Percentiles rank a stretch among this genome's conserved stretches.
Conservation (phyloP, 1,140 invertebrate species). For the Cyclargus thomasi region DNA sequence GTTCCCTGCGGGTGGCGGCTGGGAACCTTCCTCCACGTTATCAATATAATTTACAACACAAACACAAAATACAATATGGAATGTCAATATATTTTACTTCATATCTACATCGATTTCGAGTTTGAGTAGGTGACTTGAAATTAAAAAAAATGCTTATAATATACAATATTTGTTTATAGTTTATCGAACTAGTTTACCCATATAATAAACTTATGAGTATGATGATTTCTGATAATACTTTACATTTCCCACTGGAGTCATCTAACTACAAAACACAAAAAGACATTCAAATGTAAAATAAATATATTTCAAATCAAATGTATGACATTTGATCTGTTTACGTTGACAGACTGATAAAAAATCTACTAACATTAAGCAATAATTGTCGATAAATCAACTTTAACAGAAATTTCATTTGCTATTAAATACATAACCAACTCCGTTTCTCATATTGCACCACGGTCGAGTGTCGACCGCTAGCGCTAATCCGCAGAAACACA, state of each 20-base stretch:
- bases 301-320: constrained; percentile 75
- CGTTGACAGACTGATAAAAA: constrained; percentile 71
- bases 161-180: constrained; percentile 56
- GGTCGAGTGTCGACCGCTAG: background rate
- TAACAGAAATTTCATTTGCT: constrained; percentile 69
- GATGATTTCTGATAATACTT: constrained; percentile 49
- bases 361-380: constrained; percentile 73
- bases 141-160: constrained; percentile 64
- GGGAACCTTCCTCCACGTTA: constrained; percentile 2
- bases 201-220: constrained; percentile 46
- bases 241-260: constrained; percentile 61
- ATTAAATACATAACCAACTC: constrained; percentile 62
- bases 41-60: constrained; percentile 39
- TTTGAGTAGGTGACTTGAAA: constrained; percentile 62
- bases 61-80: constrained; percentile 71
- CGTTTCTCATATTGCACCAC: constrained; percentile 44
- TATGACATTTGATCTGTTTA: constrained; percentile 73
- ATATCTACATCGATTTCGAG: constrained; percentile 70
- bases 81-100: constrained; percentile 75
- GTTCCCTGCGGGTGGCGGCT: background rate
- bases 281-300: constrained; percentile 73
- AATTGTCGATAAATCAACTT: constrained; percentile 69
- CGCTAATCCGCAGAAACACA: background rate
- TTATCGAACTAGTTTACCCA: constrained; percentile 43
- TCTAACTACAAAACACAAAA: constrained; percentile 73